These are phyloP conservation scores for Chromis chromis DNA, from an alignment of 2,797 vertebrate species.

Conservation along the genomic window DNA sequence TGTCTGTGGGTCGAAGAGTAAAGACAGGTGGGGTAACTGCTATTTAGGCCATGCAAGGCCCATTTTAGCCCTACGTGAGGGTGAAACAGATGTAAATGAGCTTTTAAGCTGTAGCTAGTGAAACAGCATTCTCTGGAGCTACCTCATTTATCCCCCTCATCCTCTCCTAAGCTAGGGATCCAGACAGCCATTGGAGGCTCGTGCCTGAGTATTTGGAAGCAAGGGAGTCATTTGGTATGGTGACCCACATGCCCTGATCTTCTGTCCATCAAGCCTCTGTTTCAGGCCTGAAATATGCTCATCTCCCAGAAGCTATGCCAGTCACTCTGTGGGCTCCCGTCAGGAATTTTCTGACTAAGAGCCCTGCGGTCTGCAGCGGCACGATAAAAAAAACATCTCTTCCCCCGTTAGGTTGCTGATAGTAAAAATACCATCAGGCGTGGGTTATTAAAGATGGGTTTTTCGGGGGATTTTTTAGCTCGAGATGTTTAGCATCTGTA, in stretches of 20 bases:
- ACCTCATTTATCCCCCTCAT: conserved; percentile 77
- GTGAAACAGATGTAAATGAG: conserved; percentile 79
- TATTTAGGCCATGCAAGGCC: conserved; percentile 64
- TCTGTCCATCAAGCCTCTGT: conserved; percentile 63
- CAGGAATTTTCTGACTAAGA: conserved; percentile 64
- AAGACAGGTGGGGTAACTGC: conserved; percentile 70
- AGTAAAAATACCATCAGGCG: conserved; percentile 38
- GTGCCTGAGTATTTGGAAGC: conserved; percentile 59
- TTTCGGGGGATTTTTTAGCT: background rate
- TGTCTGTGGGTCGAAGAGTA: conserved; percentile 35
- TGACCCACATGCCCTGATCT: conserved; percentile 67
- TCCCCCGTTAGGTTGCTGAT: conserved; percentile 31
- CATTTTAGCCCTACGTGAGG: conserved; percentile 60
- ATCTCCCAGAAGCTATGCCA: conserved; percentile 48
- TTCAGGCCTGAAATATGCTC: conserved; percentile 62
- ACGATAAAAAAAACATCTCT: conserved; percentile 55
- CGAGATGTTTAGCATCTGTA: conserved; percentile 37
- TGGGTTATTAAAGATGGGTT: conserved; percentile 30
- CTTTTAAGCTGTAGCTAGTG: conserved; percentile 74
- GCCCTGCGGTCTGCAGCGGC: conserved; percentile 46
- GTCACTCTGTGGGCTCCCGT: conserved; percentile 56
- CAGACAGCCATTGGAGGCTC: conserved; percentile 66
- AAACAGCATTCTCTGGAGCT: conserved; percentile 72
- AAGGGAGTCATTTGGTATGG: conserved; percentile 52
- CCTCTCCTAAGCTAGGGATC: conserved; percentile 70